Percentiles rank a stretch among this genome's conserved stretches.
Evolutionary conservation across 2,888 invertebrate species (phyloP).

Genomic region (Phasia obesa): DNA sequence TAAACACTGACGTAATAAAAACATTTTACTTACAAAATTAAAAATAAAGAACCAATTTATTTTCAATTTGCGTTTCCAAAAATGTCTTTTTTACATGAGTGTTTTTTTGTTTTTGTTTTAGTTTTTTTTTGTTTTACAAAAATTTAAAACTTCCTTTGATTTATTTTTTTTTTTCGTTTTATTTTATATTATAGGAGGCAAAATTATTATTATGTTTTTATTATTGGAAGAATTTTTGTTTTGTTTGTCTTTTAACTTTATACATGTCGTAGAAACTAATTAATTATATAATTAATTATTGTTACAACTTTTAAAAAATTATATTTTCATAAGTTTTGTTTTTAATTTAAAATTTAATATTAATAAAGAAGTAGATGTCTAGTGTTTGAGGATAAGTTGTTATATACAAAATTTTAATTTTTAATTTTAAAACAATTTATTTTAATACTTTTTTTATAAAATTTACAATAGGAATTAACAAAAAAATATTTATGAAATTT

Average conservation of each 20-base stretch:
- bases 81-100: constrained; percentile 37
- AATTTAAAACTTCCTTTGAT: constrained; percentile 33
- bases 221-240: constrained; percentile 63
- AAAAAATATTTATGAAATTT: background rate
- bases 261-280: constrained; percentile 66
- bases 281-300: constrained; percentile 2
- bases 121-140: constrained; percentile 4
- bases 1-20: constrained; percentile 26
- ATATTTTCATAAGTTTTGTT: background rate
- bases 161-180: constrained; percentile 1
- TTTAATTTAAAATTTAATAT: constrained; percentile 37
- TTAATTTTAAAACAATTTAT: background rate
- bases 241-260: constrained; percentile 54
- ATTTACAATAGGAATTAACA: background rate
- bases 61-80: background rate
- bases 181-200: constrained; percentile 49
- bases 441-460: background rate
- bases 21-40: constrained; percentile 29
- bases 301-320: too few relatives aligned
- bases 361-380: background rate
- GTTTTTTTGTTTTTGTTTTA: constrained; percentile 35
- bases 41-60: constrained; percentile 18
- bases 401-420: constrained; percentile 23
- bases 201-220: constrained; percentile 14
- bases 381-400: background rate